Evolutionary conservation across 2,888 invertebrate genomes (phyloP).

Genomic region (Agonopterix arenella): DNA sequence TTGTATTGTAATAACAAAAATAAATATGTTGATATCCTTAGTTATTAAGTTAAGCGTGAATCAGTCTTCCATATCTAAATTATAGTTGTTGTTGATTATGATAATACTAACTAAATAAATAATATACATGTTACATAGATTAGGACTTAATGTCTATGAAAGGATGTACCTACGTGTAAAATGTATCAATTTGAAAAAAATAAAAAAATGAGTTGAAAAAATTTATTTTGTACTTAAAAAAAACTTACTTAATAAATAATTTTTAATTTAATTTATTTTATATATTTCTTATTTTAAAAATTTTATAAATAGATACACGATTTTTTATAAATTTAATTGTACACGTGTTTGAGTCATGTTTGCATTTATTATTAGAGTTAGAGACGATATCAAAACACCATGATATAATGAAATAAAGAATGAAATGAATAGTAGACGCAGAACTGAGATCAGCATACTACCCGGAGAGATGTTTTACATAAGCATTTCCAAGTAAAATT

Average conservation of each 20-base stretch:
- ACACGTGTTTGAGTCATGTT: no score
- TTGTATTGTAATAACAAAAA: no score
- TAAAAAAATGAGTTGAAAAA: not conserved
- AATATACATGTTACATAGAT: constrained; percentile 29
- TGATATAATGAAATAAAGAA: no score
- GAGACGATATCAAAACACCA: no score
- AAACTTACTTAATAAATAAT: no score
- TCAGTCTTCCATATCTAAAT: constrained; percentile 24
- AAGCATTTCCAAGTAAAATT: no score
- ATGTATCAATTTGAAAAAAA: not conserved
- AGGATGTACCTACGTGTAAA: not conserved
- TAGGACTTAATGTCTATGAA: constrained; percentile 10
- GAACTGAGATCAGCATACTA: no score
- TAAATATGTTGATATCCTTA: no score
- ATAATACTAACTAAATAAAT: constrained; percentile 18
- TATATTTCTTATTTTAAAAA: not conserved
- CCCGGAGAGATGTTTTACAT: no score
- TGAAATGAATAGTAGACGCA: no score
- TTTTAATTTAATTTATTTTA: no score
- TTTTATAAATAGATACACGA: not conserved
- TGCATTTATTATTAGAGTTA: no score
- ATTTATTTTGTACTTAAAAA: not conserved
- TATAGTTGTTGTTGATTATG: constrained; percentile 35
- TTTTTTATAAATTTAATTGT: not conserved
- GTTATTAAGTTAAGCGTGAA: not conserved